Conservation (phyloP, 2,113 vertebrate species). For the Prochilodus magdalenae region DNA sequence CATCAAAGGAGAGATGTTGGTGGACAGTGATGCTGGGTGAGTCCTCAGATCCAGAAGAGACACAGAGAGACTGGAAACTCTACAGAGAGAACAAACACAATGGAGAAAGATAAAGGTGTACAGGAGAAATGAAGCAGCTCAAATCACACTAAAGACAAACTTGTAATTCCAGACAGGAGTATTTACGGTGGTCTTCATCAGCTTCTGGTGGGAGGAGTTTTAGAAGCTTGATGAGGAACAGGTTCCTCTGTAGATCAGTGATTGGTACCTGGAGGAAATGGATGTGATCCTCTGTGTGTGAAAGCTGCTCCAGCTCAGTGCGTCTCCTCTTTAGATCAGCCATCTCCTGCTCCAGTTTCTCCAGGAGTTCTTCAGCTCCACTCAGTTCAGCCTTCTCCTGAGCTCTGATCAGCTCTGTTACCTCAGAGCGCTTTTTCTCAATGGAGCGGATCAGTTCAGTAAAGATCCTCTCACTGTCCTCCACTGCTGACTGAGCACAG, state of each 20-base stretch:
- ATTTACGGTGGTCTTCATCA: too few species aligned
- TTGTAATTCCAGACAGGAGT: too few species aligned
- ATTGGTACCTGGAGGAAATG: slow-evolving; percentile 47
- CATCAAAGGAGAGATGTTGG: too few species aligned
- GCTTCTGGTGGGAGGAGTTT: too few species aligned
- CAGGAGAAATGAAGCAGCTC: too few species aligned
- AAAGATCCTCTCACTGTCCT: slow-evolving; percentile 8
- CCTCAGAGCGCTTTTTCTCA: slow-evolving; percentile 48
- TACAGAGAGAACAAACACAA: too few species aligned
- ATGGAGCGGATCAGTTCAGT: slow-evolving; percentile 45
- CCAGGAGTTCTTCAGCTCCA: slow-evolving; percentile 14
- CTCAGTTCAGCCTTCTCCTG: slow-evolving; percentile 41
- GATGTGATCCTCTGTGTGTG: slow-evolving; percentile 44
- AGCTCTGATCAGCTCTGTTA: slow-evolving; percentile 40
- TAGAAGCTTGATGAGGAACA: not conserved
- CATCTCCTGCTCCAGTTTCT: slow-evolving; percentile 50
- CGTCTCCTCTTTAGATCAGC: slow-evolving; percentile 42
- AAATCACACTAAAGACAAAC: too few species aligned
- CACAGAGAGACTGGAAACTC: too few species aligned
- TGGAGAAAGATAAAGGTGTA: too few species aligned
- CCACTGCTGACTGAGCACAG: not conserved
- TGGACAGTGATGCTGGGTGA: too few species aligned
- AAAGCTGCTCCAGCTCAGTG: slow-evolving; percentile 46
- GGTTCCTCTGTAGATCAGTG: slow-evolving; percentile 40
- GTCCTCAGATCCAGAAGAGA: too few species aligned